Evolutionary conservation across 2,888 invertebrate species (phyloP), one percentile per base, ranked within the genome.

Genomic region (Siphlonurus alternatus): DNA sequence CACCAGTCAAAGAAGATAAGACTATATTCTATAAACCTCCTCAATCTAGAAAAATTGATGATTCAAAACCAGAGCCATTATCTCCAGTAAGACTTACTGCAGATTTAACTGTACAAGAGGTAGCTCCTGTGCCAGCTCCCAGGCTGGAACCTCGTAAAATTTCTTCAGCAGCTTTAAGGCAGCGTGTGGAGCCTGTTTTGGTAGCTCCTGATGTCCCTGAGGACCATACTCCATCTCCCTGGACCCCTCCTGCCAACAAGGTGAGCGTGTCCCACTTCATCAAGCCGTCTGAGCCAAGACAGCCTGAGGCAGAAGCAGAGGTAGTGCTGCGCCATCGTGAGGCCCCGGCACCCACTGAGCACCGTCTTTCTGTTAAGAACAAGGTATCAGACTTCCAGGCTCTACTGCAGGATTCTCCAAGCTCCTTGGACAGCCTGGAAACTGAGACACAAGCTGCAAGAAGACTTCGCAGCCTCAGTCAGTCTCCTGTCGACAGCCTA

Each of bases 141-240:
- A 56, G 20, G n/a, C 56, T 20, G 20, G 56, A 56, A 22, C 5
- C 56, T 7, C 7, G 56, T 10, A n/a, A 22, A n/a, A 56, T n/a
- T n/a, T 76, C 78, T 1, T 80, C 80, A 0, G 78, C 81, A 0
- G 79, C 80, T 2, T 74, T 80, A 1, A 73, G 83, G 24, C 83
- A 83, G 70, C 75, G 83, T 23, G 76, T 82, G 51, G 72, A 79
- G 70, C 83, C 83, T 56, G 56, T 5, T 7, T 22, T 56, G 56
- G 56, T 56, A 22, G 7, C 5, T 20, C 56, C 38, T 38, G 38
- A 38, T 38, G n/a, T n/a, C n/a, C n/a, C n/a, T n/a, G 38, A 38
- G 38, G 5, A 10, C 15, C 7, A 38, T 38, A 10, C 38, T 15
- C 38, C 38, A 5, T 10, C 15, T 10, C 38, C 38, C 15, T 38